A percentile compares a stretch with the other conserved stretches of the same genome.
Conservation (phyloP, 2,113 vertebrate genomes). For the Brachypteracias leptosomus region DNA sequence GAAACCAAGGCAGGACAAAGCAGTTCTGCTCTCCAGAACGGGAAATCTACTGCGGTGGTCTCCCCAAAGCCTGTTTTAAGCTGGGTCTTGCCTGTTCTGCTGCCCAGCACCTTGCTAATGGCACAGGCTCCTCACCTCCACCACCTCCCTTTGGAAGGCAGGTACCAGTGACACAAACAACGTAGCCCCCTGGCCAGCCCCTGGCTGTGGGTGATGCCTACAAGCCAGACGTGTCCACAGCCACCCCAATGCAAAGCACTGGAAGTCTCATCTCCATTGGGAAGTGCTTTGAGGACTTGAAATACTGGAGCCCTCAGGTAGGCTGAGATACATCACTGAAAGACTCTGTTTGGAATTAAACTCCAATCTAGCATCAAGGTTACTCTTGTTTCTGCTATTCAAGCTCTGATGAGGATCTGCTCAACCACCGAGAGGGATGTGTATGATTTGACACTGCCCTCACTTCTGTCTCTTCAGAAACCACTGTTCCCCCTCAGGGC, state of each 20-base stretch:
- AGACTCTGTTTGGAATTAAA: not conserved
- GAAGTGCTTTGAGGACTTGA: not conserved
- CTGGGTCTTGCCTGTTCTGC: not conserved
- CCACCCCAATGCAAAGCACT: not conserved
- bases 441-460: not conserved
- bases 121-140: not conserved
- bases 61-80: not conserved
- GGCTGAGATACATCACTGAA: accelerated
- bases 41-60: not conserved
- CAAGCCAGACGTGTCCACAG: not conserved
- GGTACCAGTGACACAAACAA: not conserved
- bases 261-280: not conserved
- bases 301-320: not conserved
- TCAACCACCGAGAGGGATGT: not conserved
- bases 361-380: not conserved
- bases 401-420: not conserved
- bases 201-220: not conserved
- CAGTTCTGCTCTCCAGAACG: not conserved
- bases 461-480: not conserved
- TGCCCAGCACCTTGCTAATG: not conserved
- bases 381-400: not conserved
- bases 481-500: not conserved
- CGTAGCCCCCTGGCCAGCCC: not conserved
- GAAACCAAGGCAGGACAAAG: not conserved
- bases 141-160: not conserved